Evolutionary conservation across 2,113 vertebrate species (phyloP).

Genomic region (Petroica traversi): DNA sequence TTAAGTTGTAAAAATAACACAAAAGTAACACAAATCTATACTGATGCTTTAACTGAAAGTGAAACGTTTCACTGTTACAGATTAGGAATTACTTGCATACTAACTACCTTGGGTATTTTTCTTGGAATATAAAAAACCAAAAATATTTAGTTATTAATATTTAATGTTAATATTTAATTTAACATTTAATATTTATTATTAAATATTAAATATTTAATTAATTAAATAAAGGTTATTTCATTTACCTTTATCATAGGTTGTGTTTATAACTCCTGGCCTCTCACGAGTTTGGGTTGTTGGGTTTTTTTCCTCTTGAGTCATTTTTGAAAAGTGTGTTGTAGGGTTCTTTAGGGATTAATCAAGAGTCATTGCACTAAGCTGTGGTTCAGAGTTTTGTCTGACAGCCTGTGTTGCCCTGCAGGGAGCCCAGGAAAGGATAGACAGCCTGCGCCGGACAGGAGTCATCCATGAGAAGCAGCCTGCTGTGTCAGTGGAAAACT

Average conservation of each 20-base stretch:
- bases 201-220: too few relatives aligned
- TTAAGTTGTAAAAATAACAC: neutral
- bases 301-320: neutral
- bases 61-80: neutral
- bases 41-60: neutral
- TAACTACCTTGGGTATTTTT: neutral
- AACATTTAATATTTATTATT: too few relatives aligned
- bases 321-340: neutral
- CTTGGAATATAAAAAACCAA: neutral
- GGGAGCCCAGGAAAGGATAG: slow-evolving; percentile 96
- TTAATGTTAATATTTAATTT: too few relatives aligned
- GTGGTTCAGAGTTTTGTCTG: neutral
- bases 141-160: neutral
- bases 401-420: slow-evolving; percentile 36
- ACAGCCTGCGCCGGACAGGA: slow-evolving; percentile 84
- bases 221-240: too few relatives aligned
- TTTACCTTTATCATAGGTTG: neutral
- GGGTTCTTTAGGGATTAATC: neutral
- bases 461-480: slow-evolving; percentile 94
- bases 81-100: neutral
- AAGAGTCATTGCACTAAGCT: neutral
- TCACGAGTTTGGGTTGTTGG: neutral
- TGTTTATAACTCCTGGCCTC: neutral
- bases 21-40: neutral
- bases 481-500: slow-evolving; percentile 92